A percentile compares a stretch with the other conserved stretches of the same genome.
phyloP scores from a whole-genome alignment of 2,797 vertebrate species.

The Catharus ustulatus region DNA sequence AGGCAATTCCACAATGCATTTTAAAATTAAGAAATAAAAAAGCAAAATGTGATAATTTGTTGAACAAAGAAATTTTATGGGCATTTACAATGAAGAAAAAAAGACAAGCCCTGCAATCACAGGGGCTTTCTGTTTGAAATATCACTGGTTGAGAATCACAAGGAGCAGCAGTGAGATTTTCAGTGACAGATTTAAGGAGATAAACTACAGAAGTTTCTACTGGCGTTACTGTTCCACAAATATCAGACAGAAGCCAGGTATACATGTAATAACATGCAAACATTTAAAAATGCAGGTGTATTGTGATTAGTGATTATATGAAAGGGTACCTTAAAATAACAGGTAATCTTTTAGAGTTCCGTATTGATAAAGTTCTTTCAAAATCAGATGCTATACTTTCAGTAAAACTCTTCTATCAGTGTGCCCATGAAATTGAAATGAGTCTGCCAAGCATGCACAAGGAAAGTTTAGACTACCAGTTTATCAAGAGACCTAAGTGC shows the following conservation, averaged over 20 bases:
- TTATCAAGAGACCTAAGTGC: background rate
- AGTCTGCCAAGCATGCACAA: background rate
- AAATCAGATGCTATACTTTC: background rate
- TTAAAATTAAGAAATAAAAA: slow-evolving; percentile 27
- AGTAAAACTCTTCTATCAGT: background rate
- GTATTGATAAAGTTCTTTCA: background rate
- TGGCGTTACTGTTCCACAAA: slow-evolving; percentile 9
- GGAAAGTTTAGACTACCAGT: background rate
- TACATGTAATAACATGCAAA: background rate
- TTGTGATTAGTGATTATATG: background rate
- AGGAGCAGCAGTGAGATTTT: slow-evolving; percentile 31
- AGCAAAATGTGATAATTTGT: background rate
- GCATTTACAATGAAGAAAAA: background rate
- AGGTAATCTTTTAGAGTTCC: background rate
- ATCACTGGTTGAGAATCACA: background rate
- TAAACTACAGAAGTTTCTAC: slow-evolving; percentile 8
- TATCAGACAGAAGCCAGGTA: background rate
- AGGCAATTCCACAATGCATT: background rate
- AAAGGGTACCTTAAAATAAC: background rate
- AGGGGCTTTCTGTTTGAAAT: background rate
- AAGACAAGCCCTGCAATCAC: background rate
- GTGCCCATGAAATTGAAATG: background rate
- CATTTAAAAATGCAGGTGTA: slow-evolving; percentile 21
- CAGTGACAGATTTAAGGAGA: background rate
- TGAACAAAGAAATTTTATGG: background rate